These are phyloP conservation scores for Ligdia adustata DNA, from an alignment of 2,888 invertebrate species.

Conservation along the genomic window DNA sequence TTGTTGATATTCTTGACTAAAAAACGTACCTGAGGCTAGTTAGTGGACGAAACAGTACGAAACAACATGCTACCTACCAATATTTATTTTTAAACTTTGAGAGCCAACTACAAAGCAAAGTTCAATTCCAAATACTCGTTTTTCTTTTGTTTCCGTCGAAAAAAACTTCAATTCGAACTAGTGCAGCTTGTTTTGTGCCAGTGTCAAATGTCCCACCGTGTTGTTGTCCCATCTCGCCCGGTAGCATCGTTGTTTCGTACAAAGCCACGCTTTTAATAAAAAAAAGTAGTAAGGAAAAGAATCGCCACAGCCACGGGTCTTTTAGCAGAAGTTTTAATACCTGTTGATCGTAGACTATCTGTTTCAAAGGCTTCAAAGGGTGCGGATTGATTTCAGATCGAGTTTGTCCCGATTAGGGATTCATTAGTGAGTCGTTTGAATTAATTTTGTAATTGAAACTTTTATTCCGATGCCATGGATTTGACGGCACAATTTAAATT, in stretches of 20 bases:
- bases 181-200: slow-evolving; percentile 50
- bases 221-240: slow-evolving; percentile 37
- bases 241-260: slow-evolving; percentile 21
- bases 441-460: slow-evolving; percentile 33
- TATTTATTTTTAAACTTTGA: slow-evolving; percentile 16
- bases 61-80: background rate
- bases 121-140: slow-evolving; percentile 20
- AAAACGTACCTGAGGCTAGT: no score
- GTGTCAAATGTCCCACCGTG: slow-evolving; percentile 53
- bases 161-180: slow-evolving; percentile 29
- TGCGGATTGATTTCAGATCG: slow-evolving; percentile 33
- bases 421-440: slow-evolving; percentile 31
- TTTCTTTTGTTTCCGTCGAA: slow-evolving; percentile 26
- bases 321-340: slow-evolving; percentile 24
- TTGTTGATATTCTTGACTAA: no score
- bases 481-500: no score
- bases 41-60: background rate
- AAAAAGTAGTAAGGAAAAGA: slow-evolving; percentile 10
- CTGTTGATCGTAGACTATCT: slow-evolving; percentile 32
- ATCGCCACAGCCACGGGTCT: slow-evolving; percentile 5
- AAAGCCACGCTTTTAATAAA: slow-evolving; percentile 22
- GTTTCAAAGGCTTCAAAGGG: slow-evolving; percentile 26
- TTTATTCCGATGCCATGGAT: slow-evolving; percentile 14
- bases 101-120: slow-evolving; percentile 21
- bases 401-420: slow-evolving; percentile 29